phyloP scores from a whole-genome alignment of 2,113 vertebrate species.

The Tragelaphus strepsiceros region DNA sequence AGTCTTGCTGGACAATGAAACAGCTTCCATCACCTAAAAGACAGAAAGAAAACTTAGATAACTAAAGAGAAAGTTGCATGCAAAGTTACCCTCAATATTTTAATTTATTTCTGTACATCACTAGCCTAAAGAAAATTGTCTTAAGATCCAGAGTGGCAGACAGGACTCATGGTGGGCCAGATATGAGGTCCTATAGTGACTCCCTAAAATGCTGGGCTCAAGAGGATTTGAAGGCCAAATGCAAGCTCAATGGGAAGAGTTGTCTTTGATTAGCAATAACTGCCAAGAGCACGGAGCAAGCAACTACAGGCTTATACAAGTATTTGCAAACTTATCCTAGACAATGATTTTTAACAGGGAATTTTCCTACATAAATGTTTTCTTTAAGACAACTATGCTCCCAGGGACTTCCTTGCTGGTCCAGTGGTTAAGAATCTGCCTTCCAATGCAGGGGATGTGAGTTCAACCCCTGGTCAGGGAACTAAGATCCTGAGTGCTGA shows the following conservation, averaged over 20 bases:
- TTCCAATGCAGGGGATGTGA: neutral
- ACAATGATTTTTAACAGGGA: neutral
- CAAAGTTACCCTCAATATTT: neutral
- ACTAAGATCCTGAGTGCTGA: neutral
- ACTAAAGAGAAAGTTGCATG: neutral
- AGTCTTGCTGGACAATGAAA: constrained; percentile 83
- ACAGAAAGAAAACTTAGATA: neutral
- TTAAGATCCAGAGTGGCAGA: neutral
- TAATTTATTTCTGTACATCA: neutral
- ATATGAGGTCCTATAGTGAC: neutral
- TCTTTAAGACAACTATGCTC: neutral
- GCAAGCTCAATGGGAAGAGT: neutral
- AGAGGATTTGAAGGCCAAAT: neutral
- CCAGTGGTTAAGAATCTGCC: neutral
- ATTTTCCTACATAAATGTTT: neutral
- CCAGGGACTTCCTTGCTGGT: neutral
- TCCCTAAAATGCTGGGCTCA: neutral
- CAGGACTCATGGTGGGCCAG: neutral
- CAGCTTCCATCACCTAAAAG: constrained; percentile 83
- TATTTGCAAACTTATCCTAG: constrained; percentile 5
- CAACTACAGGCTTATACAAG: neutral
- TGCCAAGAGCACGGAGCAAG: neutral
- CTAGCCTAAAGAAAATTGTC: neutral
- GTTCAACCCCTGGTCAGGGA: neutral
- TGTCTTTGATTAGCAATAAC: neutral